Base-by-base conservation (phyloP, 2,888 invertebrate species). In the Pseudoips prasinana region DNA sequence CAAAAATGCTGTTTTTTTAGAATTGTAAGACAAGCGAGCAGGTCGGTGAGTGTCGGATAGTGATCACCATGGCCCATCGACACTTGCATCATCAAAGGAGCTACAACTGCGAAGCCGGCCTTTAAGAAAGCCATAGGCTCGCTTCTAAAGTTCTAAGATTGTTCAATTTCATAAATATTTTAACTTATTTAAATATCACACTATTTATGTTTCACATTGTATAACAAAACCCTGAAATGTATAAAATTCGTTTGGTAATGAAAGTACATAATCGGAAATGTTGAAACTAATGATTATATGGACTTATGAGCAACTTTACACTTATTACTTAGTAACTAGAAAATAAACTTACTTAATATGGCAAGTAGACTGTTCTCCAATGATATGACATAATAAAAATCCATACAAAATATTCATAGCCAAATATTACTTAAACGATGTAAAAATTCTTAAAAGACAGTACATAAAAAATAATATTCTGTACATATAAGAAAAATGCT, bases 401-500 rank as follows among this genome's bases (percentile, higher is more conserved):
- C 40, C 44, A 42, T 46, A 48, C 40, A 40, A 40, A 39, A 47
- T 39, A 33, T 52, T 60, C 60, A 65, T 66, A 60, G 58, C 64
- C 58, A 40, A 45, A 35, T 45, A 27, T 34, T 29, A 37, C 46
- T 40, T 41, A 39, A n/a, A 29, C 22, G 31, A 39, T 48, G 32
- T 48, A 53, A 34, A 39, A 37, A 30, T 28, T 18, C 22, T 41
- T 36, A 45, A 35, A 36, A 57, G 43, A 58, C 42, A 41, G 45
- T 43, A 14, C 30, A 42, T 34, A 49, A 46, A 41, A 39, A 54
- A 43, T 46, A 53, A 40, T 44, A 60, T 48, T 58, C 53, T 61
- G 58, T 68, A 67, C 61, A 63, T 50, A 56, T 64, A 61, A 33
- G 46, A 50, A 42, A 59, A 53, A 57, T 45, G 47, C 56, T 45